Conservation (phyloP, 1,140 invertebrate genomes). For the Macrotrachela quadricornifera region DNA sequence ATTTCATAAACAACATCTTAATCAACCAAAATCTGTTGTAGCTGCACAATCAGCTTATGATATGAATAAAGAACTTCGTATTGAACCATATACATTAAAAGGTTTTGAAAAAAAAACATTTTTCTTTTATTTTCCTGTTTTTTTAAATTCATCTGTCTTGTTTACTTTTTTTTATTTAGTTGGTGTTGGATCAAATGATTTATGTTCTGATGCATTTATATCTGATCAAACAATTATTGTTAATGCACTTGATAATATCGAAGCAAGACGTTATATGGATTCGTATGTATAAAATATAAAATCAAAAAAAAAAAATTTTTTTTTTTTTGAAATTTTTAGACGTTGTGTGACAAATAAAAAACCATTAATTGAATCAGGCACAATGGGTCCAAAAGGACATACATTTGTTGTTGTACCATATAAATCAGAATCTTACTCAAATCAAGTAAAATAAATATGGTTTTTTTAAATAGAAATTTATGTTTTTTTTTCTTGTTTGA, state of each 20-base stretch:
- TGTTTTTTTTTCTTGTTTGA: not conserved
- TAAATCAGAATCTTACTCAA: slow-evolving; percentile 7
- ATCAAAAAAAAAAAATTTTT: no score
- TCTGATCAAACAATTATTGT: slow-evolving; percentile 9
- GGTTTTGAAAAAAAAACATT: slow-evolving; percentile 1
- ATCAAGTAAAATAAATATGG: not conserved
- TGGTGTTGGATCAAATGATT: not conserved
- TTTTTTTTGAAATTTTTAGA: no score
- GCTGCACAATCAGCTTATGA: slow-evolving; percentile 21
- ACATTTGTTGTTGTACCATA: slow-evolving; percentile 13
- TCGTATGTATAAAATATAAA: not conserved
- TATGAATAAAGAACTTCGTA: slow-evolving; percentile 21
- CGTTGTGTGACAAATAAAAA: slow-evolving; percentile 9
- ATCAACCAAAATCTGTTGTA: slow-evolving; percentile 28
- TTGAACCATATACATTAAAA: not conserved
- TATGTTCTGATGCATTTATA: slow-evolving; percentile 10
- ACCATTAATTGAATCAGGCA: slow-evolving; percentile 12
- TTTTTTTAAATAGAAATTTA: not conserved
- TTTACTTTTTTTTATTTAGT: no score
- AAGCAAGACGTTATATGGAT: slow-evolving; percentile 12
- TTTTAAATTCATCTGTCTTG: no score
- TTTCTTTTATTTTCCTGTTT: no score
- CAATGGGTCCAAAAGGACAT: slow-evolving; percentile 12
- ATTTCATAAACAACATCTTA: slow-evolving; percentile 11
- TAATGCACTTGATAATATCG: slow-evolving; percentile 12